phyloP scores from a whole-genome alignment of 1,140 invertebrate genomes.

The Catajapyx aquilonaris region DNA sequence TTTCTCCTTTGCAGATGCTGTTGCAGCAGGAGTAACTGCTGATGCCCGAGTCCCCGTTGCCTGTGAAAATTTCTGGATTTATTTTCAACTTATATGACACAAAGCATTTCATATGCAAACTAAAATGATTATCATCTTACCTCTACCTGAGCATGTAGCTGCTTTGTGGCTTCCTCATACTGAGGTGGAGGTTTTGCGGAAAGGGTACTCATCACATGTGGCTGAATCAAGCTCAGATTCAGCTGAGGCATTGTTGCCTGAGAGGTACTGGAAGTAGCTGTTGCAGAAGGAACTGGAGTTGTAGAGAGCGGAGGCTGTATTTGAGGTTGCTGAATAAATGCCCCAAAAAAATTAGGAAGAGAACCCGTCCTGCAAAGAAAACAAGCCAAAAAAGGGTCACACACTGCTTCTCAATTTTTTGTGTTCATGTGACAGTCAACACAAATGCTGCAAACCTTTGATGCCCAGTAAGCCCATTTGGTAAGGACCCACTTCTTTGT shows the following conservation, averaged over 20 bases:
- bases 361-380: constrained; percentile 22
- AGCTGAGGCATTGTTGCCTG: too few species aligned
- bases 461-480: constrained; percentile 9
- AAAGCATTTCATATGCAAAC: background rate
- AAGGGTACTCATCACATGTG: too few species aligned
- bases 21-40: background rate
- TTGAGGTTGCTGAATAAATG: constrained; percentile 17
- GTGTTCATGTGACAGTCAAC: background rate
- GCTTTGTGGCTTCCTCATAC: constrained; percentile 47
- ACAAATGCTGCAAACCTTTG: too few species aligned
- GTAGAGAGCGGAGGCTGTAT: constrained; percentile 11
- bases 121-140: too few species aligned
- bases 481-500: constrained; percentile 10
- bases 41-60: background rate
- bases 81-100: background rate
- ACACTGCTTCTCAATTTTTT: too few species aligned
- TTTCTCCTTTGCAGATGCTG: background rate
- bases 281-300: constrained; percentile 14
- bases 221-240: too few species aligned
- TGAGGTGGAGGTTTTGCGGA: constrained; percentile 31
- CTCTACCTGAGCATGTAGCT: constrained; percentile 28
- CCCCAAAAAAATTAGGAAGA: constrained; percentile 27
- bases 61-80: background rate
- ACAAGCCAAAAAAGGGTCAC: constrained; percentile 8
- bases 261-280: too few species aligned